Base-by-base conservation (phyloP, 2,797 vertebrate genomes). In the Notolabrus celidotus region DNA sequence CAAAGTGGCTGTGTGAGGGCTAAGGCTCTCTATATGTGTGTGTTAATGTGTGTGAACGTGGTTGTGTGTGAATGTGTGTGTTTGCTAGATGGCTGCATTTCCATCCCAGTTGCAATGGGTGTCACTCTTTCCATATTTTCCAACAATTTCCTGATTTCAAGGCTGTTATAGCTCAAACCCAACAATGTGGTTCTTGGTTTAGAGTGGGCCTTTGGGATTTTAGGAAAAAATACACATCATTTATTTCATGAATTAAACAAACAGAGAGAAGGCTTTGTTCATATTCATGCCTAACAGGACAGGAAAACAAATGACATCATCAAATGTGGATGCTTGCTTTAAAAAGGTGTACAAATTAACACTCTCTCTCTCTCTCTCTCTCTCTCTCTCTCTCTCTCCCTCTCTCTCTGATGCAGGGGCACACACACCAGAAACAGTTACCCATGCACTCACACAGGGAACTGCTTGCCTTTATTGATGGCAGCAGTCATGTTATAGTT, bases 111-210 rank as follows among this genome's bases (percentile, higher is more conserved):
- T 80, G 22, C 91, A 61, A 63, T 79, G 79, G 89, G 77, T 89
- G 90, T 86, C 91, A 82, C 86, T 90, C 69, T 92, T 85, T 77
- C 67, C 86, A 77, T 76, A 75, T 72, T 73, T 85, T 82, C 34
- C 41, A 41, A 45, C n/a, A 33, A 31, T 49, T 45, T 56, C 22
- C 64, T 31, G 9, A 55, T 34, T 52, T 62, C 4, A 50, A 41
- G 36, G 27, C 31, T 31, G 25, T 2, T 49, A 12, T 22, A 54
- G 45, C 22, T 68, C n/a, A n/a, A 0, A 12, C 11, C 2, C 50
- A 64, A 6, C 45, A 41, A 47, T 1, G 29, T 29, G 17, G 3
- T 19, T 15, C 36, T 15, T n/a, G 10, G 2, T 25, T 45, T 0
- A 50, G 7, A 51, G 14, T 51, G 15, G 22, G 51, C 45, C 7